Evolutionary conservation across 1,140 invertebrate genomes (phyloP).

Genomic region (Thaumatotibia leucotreta): DNA sequence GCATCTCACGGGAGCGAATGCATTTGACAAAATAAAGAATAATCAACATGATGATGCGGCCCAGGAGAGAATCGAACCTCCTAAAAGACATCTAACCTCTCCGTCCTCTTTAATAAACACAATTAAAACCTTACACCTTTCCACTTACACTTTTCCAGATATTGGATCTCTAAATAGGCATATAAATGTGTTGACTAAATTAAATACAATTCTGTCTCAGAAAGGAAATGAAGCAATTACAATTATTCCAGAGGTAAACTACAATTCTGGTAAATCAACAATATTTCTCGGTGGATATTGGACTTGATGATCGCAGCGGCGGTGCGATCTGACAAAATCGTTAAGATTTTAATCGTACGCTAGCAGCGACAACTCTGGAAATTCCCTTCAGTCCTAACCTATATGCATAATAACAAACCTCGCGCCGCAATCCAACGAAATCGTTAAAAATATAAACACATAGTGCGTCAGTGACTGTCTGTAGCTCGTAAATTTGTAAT

Average conservation of each 20-base stretch:
- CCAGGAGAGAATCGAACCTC: no score
- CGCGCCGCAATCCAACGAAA: background rate
- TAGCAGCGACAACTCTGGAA: background rate
- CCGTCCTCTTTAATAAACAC: no score
- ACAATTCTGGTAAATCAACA: background rate
- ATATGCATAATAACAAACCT: background rate
- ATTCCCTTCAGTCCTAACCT: background rate
- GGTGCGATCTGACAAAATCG: constrained; percentile 22
- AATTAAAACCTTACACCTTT: no score
- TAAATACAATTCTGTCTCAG: background rate
- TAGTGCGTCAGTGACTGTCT: constrained; percentile 24
- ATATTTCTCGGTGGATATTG: background rate
- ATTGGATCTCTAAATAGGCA: background rate
- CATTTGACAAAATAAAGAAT: background rate
- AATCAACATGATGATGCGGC: background rate
- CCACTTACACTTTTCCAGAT: background rate
- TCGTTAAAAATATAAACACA: constrained; percentile 20
- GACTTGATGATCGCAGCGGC: background rate
- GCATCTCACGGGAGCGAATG: background rate
- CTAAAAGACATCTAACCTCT: no score
- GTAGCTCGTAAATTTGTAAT: constrained; percentile 52
- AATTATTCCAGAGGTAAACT: background rate
- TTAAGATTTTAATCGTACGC: constrained; percentile 16
- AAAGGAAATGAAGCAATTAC: background rate
- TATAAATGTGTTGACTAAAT: background rate